Evolutionary conservation across 37 sponge, comb jelly and placozoan genomes (phyloP).

Genomic region (Haliclona indistincta): DNA sequence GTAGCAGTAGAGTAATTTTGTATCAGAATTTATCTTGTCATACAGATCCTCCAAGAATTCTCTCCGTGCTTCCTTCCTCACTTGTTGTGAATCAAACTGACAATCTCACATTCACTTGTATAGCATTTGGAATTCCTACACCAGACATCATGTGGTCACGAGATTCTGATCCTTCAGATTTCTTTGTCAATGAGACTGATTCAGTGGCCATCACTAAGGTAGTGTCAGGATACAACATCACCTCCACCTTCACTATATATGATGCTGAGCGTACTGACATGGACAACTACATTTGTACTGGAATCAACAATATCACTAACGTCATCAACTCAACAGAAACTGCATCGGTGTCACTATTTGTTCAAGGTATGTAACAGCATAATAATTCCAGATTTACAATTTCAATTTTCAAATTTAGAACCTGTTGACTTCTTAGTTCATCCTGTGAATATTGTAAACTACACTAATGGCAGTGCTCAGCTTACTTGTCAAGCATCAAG

Average conservation of each 20-base stretch:
- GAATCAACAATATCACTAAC: not conserved
- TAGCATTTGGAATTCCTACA: slow-evolving; percentile 3
- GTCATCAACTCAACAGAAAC: not conserved
- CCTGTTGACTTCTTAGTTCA: not conserved
- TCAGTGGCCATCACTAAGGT: not conserved
- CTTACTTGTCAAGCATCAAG: slow-evolving; percentile 1
- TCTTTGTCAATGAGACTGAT: too few relatives aligned
- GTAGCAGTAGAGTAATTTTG: not conserved
- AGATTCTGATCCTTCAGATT: not conserved
- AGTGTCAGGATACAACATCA: not conserved
- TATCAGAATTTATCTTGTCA: not conserved
- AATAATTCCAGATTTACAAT: too few relatives aligned
- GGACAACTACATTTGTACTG: not conserved
- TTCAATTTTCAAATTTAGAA: too few relatives aligned
- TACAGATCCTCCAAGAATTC: slow-evolving; percentile 9
- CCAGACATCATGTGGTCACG: not conserved
- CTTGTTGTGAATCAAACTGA: slow-evolving; percentile 2
- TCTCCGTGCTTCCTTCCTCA: not conserved
- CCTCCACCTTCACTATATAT: slow-evolving; percentile 4
- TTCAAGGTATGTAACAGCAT: slow-evolving; percentile 3
- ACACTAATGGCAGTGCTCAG: not conserved
- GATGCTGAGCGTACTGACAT: not conserved
- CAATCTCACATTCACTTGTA: not conserved
- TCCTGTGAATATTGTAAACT: not conserved
- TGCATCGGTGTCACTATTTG: not conserved